Base-by-base conservation (phyloP, 2,113 vertebrate species). In the Catharus fuscescens region DNA sequence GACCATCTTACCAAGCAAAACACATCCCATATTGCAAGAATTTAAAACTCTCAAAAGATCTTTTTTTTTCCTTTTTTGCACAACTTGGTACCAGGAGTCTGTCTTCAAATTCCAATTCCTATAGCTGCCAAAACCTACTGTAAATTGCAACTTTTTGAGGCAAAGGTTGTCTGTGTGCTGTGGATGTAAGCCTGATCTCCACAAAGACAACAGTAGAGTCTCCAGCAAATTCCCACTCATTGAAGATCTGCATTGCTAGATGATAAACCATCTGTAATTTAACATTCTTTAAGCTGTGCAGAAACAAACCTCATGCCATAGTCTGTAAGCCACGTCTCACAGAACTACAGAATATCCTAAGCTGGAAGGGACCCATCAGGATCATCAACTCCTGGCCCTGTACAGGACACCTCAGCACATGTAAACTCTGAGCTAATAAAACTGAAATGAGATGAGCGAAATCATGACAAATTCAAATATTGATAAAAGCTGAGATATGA, bases 281-380 rank as follows among this genome's bases (percentile, higher is more conserved):
- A 70, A 74, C 18, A 7, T 25, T 23, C 29, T 42, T 60, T 1
- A 36, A 65, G 28, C 2, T 6, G 29, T 25, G 50, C 32, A 42
- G 60, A 69, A 78, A 60, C 25, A 72, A 72, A 13, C 9, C 8
- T 14, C 32, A 8, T 1, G 16, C n/a, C 18, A 10, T 2, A 6
- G 24, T 20, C 0, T 4, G 3, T 38, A 48, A 80, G 31, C 25
- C 54, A 21, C 0, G 1, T 40, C 65, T 85, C 54, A 34, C 15
- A 60, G 45, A 61, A 34, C 4, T 36, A 70, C 0, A 42, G 19
- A 82, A 34, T 24, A 60, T 12, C 24, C 11, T 42, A 18, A 40
- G 19, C 0, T 52, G 54, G 31, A 70, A 60, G 36, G 19, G 31
- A 34, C 15, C 13, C 66, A 24, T 29, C 31, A 82, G 19, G 36